These are phyloP conservation scores for Tetropium fuscum DNA, from an alignment of 2,888 invertebrate species.

Conservation along the genomic window DNA sequence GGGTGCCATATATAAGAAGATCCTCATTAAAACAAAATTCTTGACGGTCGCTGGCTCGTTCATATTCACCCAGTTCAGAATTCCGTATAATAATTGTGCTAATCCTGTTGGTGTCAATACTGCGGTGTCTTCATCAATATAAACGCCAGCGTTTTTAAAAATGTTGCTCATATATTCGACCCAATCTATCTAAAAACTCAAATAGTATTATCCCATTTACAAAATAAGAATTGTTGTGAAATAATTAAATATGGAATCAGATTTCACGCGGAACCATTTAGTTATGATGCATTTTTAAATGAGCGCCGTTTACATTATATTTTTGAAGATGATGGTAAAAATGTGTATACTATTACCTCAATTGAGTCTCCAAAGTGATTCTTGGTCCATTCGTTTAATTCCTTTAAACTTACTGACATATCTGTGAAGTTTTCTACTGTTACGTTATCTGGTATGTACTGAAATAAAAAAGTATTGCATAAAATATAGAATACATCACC, in stretches of 20 bases:
- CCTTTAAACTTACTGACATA: slow-evolving; percentile 33
- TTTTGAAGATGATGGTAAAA: no score
- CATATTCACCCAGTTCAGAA: slow-evolving; percentile 57
- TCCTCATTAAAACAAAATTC: slow-evolving; percentile 60
- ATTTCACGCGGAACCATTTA: no score
- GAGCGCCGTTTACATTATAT: no score
- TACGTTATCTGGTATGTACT: slow-evolving; percentile 32
- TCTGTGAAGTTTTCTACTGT: slow-evolving; percentile 13
- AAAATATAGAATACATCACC: no score
- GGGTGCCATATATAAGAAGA: slow-evolving; percentile 59
- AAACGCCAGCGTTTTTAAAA: slow-evolving; percentile 53
- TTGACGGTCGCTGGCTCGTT: slow-evolving; percentile 55
- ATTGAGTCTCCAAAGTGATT: slow-evolving; percentile 46
- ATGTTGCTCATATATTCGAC: slow-evolving; percentile 57
- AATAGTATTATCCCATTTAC: slow-evolving; percentile 1
- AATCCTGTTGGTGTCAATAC: slow-evolving; percentile 43
- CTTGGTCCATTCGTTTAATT: slow-evolving; percentile 51
- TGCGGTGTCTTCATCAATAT: slow-evolving; percentile 51
- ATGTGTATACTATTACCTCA: slow-evolving; percentile 37
- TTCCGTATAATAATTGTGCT: slow-evolving; percentile 49
- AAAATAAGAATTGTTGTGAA: no score
- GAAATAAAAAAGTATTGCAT: slow-evolving; percentile 15
- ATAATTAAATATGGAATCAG: no score
- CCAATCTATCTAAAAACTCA: slow-evolving; percentile 59
- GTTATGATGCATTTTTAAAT: no score